Base-by-base conservation (phyloP, 2,888 invertebrate species). In the Calameuta pallipes region DNA sequence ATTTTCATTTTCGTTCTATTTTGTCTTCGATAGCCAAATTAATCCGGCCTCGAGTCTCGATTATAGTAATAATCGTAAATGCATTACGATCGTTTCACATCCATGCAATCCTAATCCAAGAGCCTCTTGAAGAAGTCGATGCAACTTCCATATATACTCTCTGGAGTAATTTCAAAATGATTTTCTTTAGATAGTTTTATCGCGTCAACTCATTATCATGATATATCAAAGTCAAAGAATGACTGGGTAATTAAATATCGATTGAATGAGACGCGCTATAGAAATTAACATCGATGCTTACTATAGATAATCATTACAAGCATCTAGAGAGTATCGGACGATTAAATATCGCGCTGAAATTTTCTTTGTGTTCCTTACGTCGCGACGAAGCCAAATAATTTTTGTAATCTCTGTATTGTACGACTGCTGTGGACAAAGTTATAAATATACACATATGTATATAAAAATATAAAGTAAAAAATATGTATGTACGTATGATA, bases 341-440 rank as follows among this genome's bases (percentile, higher is more conserved):
- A 23, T 56, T 56, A 56, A 56, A 23, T 56, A 56, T 56, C 6
- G 23, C 56, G 9, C 23, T 56, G 9, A 56, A 23, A 23, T 56
- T 23, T 15, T 41, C 4, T 35, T 80, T 82, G 80, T 82, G 82
- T 83, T 83, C 80, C 80, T 82, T 76, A 78, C 80, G 78, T 80
- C 80, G 23, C 56, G 80, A 80, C 77, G 73, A 79, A 83, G 82
- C 82, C 83, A 85, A 85, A 84, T 82, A 80, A 82, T 80, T 78
- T 82, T 83, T 82, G 79, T 82, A 83, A 83, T 80, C 78, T 83
- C 83, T 82, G 84, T 81, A 80, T 85, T 83, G 83, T 85, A 85
- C 80, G 82, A 82, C 78, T 68, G 75, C 79, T 82, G 79, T 84
- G 83, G 80, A 82, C 76, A 81, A 82, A 83, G 78, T 82, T 83